Evolutionary conservation across 2,113 vertebrate species (phyloP).

Genomic region (Boulengeromyrus knoepffleri): DNA sequence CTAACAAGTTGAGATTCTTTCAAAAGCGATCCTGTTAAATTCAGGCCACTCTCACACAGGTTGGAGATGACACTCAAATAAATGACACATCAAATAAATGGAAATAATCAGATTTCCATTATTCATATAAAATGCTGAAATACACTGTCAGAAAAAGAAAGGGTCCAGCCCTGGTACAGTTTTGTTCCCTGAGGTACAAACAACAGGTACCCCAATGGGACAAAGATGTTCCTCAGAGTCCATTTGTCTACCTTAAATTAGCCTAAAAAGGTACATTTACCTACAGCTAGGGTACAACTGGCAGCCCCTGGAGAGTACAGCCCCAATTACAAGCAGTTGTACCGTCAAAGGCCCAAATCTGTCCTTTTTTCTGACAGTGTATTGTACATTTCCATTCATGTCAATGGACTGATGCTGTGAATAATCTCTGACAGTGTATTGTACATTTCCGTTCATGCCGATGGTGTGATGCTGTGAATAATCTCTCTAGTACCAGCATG

Average conservation of each 20-base stretch:
- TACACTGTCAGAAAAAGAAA: not conserved
- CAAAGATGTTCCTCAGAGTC: not conserved
- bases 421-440: not conserved
- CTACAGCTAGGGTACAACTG: not conserved
- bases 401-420: too few species aligned
- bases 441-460: not conserved
- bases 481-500: constrained; percentile 72
- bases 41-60: constrained; percentile 41
- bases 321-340: not conserved
- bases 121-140: not conserved
- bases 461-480: not conserved
- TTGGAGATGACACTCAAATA: constrained; percentile 45
- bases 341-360: not conserved
- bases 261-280: not conserved
- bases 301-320: not conserved
- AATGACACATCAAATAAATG: constrained; percentile 20
- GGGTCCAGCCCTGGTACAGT: not conserved
- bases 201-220: not conserved
- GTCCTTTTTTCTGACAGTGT: not conserved
- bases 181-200: not conserved
- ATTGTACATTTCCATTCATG: not conserved
- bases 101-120: not conserved
- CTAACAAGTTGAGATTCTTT: constrained; percentile 23
- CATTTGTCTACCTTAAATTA: not conserved
- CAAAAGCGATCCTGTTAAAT: constrained; percentile 29